Conservation (phyloP, 2,113 vertebrate species). For the Notarius quadriscutis region DNA sequence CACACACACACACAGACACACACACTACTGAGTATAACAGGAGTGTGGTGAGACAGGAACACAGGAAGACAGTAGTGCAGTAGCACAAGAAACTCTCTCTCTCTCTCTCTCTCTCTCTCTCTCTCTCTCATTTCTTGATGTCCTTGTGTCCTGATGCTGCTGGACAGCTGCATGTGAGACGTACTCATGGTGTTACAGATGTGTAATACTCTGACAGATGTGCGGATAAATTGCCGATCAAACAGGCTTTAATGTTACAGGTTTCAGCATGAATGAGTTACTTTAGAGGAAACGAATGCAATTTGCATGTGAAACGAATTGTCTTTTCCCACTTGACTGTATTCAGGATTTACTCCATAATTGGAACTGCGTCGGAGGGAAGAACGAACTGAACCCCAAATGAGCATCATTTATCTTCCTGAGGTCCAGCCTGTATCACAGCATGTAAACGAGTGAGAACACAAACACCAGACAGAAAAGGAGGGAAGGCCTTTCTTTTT, state of each 20-base stretch:
- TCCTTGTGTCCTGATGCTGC: not conserved
- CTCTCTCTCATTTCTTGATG: constrained; percentile 33
- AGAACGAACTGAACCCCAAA: not conserved
- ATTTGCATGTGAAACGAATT: not conserved
- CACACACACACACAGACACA: not conserved
- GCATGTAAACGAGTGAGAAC: not conserved
- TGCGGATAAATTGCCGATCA: constrained; percentile 62
- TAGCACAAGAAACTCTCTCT: not conserved
- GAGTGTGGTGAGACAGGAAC: not conserved
- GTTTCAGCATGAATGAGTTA: not conserved
- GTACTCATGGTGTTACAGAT: constrained; percentile 64
- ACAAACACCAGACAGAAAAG: not conserved
- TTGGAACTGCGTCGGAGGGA: not conserved
- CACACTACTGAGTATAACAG: not conserved
- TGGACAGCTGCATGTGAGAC: not conserved
- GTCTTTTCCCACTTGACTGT: not conserved
- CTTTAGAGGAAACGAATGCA: not conserved
- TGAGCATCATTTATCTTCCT: not conserved
- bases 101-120: not conserved
- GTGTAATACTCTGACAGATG: constrained; percentile 68
- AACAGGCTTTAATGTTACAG: not conserved
- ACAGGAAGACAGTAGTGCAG: not conserved
- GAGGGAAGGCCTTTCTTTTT: too few relatives aligned
- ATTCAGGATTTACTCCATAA: not conserved
- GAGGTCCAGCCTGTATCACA: not conserved